Evolutionary conservation across 1,140 invertebrate species (phyloP).

Genomic region (Magallana angulata): DNA sequence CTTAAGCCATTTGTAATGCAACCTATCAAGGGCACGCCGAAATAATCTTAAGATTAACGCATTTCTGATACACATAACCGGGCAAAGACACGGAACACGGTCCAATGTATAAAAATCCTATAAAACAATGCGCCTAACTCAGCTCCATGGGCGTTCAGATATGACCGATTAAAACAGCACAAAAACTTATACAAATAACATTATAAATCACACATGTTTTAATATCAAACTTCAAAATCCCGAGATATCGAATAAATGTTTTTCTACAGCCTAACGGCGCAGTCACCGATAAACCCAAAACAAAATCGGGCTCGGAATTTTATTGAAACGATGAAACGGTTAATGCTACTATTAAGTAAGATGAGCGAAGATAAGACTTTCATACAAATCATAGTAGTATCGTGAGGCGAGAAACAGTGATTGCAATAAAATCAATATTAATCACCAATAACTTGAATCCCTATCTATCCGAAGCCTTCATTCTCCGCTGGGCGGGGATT

Average conservation of each 20-base stretch:
- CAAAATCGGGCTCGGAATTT: conserved; percentile 1
- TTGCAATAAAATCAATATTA: conserved; percentile 34
- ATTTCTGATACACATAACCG: background rate
- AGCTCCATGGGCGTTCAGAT: conserved; percentile 5
- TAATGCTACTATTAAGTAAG: conserved; percentile 33
- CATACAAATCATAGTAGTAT: conserved; percentile 16
- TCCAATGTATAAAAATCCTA: conserved; percentile 12
- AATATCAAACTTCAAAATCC: conserved; percentile 33
- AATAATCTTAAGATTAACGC: background rate
- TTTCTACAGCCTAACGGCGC: background rate
- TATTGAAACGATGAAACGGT: conserved; percentile 29
- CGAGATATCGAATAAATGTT: conserved; percentile 27
- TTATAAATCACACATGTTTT: conserved; percentile 34
- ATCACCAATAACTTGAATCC: conserved; percentile 27
- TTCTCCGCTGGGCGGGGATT: conserved; percentile 12
- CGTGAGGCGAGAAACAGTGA: conserved; percentile 16
- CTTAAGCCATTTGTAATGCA: background rate
- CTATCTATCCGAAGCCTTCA: conserved; percentile 7
- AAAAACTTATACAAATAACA: background rate
- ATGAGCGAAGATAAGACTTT: background rate
- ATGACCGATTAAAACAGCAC: conserved; percentile 6
- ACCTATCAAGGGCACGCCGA: background rate
- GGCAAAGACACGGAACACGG: background rate
- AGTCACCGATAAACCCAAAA: conserved; percentile 12
- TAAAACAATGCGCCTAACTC: conserved; percentile 21